A percentile compares a stretch with the other conserved stretches of the same genome.
These are phyloP conservation scores for Protophormia terraenovae DNA, from an alignment of 2,888 invertebrate species.

Conservation along the genomic window DNA sequence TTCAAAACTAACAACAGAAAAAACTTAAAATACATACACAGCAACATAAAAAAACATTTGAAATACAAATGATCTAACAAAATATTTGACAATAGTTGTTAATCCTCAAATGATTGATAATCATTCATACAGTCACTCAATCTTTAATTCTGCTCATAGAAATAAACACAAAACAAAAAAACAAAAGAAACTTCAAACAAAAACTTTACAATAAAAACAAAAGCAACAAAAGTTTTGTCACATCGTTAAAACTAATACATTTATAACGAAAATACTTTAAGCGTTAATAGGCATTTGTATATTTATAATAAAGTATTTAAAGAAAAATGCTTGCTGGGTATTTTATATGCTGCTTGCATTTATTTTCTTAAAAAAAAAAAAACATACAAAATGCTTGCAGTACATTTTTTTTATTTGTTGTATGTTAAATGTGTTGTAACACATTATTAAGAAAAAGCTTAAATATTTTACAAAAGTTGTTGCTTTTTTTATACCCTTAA, in stretches of 20 bases:
- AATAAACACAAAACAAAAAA: not conserved
- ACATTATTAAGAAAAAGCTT: constrained; percentile 34
- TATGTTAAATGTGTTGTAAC: not conserved
- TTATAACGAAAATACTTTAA: not conserved
- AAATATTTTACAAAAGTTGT: constrained; percentile 3
- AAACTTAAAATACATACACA: constrained; percentile 4
- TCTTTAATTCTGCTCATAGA: not conserved
- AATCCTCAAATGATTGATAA: constrained; percentile 67
- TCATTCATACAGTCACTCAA: constrained; percentile 50
- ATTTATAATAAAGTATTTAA: not conserved
- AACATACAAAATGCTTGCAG: too few species aligned
- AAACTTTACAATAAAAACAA: constrained; percentile 9
- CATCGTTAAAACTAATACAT: constrained; percentile 49
- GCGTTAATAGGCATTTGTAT: not conserved
- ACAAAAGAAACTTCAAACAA: not conserved
- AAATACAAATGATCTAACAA: constrained; percentile 64
- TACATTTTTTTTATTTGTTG: not conserved
- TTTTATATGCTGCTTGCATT: constrained; percentile 15
- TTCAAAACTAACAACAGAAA: constrained; percentile 25
- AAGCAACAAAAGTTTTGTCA: constrained; percentile 56
- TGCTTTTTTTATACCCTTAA: constrained; percentile 36
- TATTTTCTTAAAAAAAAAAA: too few species aligned
- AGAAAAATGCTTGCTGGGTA: constrained; percentile 18
- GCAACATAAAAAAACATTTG: constrained; percentile 17
- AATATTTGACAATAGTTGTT: constrained; percentile 64